Evolutionary conservation across 2,888 invertebrate species (phyloP).

Genomic region (Thalpophila matura): DNA sequence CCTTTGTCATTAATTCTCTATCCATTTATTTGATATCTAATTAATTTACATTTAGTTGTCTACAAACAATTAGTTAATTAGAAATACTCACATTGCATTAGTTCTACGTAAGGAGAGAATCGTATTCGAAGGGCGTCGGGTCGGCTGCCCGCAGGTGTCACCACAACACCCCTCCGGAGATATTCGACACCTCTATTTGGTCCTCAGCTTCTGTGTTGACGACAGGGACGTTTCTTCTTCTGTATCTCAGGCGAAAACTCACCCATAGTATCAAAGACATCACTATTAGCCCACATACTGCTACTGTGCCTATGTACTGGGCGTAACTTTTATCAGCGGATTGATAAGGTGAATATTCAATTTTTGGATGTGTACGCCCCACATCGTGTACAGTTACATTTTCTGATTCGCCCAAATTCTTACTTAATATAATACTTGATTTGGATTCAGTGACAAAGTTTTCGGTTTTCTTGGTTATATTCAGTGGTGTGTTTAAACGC

Average conservation of each 20-base stretch:
- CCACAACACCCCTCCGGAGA: constrained; percentile 93
- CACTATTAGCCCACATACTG: constrained; percentile 90
- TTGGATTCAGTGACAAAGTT: constrained; percentile 60
- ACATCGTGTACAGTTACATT: constrained; percentile 70
- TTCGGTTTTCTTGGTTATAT: constrained; percentile 66
- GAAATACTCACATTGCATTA: constrained; percentile 81
- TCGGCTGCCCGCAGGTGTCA: constrained; percentile 92
- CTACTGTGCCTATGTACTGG: constrained; percentile 89
- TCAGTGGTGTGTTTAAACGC: constrained; percentile 82
- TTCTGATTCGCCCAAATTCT: constrained; percentile 66
- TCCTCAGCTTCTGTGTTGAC: constrained; percentile 77
- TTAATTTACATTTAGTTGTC: constrained; percentile 2
- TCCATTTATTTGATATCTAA: constrained; percentile 13
- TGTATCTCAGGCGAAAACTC: constrained; percentile 83
- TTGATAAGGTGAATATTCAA: constrained; percentile 82
- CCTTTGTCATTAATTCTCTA: constrained; percentile 39
- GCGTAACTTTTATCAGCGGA: constrained; percentile 78
- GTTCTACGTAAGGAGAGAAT: constrained; percentile 90
- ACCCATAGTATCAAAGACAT: constrained; percentile 90
- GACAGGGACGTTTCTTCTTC: constrained; percentile 78
- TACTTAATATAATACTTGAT: constrained; percentile 63
- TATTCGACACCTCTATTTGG: constrained; percentile 92
- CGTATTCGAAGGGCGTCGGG: constrained; percentile 91
- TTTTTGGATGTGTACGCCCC: constrained; percentile 74
- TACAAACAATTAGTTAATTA: constrained; percentile 26